phyloP scores from a whole-genome alignment of 2,797 vertebrate species.

The Falco peregrinus region DNA sequence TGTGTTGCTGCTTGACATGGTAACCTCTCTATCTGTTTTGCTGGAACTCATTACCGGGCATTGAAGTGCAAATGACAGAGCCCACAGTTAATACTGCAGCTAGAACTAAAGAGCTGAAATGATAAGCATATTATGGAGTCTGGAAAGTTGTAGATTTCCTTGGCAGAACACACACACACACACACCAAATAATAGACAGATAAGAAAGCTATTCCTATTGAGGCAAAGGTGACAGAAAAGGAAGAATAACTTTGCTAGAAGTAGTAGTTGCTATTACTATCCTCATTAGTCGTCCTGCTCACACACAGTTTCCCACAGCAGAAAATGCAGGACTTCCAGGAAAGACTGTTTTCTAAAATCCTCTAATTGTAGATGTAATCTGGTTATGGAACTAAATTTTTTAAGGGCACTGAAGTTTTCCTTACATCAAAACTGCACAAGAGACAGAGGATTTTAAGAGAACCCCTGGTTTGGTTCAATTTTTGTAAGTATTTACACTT shows the following conservation, averaged over 20 bases:
- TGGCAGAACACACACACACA: background rate
- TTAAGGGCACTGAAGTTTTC: background rate
- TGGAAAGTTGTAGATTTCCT: background rate
- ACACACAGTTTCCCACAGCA: background rate
- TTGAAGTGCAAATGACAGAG: background rate
- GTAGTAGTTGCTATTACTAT: constrained; percentile 1
- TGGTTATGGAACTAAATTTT: constrained; percentile 23
- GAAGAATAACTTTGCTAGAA: constrained; percentile 19
- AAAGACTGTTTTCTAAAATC: background rate
- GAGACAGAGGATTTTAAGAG: background rate
- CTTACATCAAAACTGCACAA: background rate
- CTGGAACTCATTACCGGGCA: background rate
- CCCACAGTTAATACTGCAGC: background rate
- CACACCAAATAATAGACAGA: background rate
- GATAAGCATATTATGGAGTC: background rate
- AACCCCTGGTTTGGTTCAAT: background rate
- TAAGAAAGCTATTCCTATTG: constrained; percentile 20
- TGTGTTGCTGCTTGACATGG: background rate
- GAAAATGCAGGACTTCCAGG: background rate
- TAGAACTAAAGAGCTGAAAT: background rate
- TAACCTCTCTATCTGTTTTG: background rate
- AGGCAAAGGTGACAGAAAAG: constrained; percentile 41
- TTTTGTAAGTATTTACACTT: background rate
- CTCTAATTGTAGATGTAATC: constrained; percentile 28
- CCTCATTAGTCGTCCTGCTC: constrained; percentile 21